These are phyloP conservation scores for Homarus gammarus DNA, from an alignment of 2,888 invertebrate genomes.

Conservation along the genomic window DNA sequence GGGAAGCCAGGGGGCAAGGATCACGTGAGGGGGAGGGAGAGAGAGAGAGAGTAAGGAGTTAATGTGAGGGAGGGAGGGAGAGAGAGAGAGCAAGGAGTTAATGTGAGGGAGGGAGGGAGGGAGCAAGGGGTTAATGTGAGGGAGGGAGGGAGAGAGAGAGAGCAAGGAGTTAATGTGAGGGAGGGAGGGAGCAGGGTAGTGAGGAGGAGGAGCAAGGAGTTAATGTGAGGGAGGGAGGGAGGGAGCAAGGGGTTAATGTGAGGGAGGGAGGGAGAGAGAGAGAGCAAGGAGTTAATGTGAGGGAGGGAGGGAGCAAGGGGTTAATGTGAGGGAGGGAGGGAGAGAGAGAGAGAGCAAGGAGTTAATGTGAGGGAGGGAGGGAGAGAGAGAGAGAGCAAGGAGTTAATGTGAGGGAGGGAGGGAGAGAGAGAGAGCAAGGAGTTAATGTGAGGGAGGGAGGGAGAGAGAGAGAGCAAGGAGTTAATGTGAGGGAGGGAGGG, in stretches of 20 bases:
- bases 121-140: no score
- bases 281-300: not conserved
- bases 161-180: not conserved
- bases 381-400: not conserved
- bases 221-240: no score
- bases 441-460: no score
- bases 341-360: not conserved
- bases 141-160: no score
- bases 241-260: not conserved
- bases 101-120: no score
- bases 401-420: no score
- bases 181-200: not conserved
- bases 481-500: no score
- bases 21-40: slow-evolving; percentile 4
- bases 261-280: not conserved
- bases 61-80: slow-evolving; percentile 11
- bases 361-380: not conserved
- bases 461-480: no score
- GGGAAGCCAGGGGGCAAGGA: not conserved
- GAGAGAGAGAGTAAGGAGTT: slow-evolving; percentile 18
- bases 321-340: no score
- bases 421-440: no score
- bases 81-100: no score
- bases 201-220: not conserved
- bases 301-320: not conserved